Percentiles rank a stretch among this genome's conserved stretches.
Conservation (phyloP, 2,888 invertebrate genomes). For the Drepana falcataria region DNA sequence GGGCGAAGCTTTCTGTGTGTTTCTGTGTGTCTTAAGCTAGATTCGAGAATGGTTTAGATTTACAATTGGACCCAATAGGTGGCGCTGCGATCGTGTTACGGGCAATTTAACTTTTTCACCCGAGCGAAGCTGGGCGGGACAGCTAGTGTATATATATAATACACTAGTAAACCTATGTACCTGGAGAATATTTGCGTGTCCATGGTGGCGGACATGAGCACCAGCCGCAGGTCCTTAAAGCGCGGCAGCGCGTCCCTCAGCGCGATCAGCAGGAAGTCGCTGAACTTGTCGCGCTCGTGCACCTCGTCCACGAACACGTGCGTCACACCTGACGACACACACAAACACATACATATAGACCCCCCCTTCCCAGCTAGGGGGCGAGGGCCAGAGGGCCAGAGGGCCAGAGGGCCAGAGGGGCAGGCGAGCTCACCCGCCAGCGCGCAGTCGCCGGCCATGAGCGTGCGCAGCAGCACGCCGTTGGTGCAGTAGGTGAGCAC, state of each 20-base stretch:
- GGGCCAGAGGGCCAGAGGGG: too few species aligned
- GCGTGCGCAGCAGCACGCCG: slow-evolving; percentile 90
- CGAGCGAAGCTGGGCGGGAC: too few species aligned
- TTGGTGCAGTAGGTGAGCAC: slow-evolving; percentile 94
- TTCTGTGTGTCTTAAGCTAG: too few species aligned
- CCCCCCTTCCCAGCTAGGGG: too few species aligned
- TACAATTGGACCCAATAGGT: too few species aligned
- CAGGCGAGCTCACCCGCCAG: slow-evolving; percentile 59
- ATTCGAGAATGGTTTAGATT: too few species aligned
- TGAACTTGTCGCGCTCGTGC: slow-evolving; percentile 95
- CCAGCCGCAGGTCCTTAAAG: slow-evolving; percentile 85
- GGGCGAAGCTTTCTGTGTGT: too few species aligned
- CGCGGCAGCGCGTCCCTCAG: slow-evolving; percentile 85
- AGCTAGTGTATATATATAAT: too few species aligned
- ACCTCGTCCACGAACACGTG: slow-evolving; percentile 96
- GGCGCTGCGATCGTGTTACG: too few species aligned
- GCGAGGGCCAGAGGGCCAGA: too few species aligned
- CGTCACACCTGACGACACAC: slow-evolving; percentile 79
- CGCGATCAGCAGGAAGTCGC: slow-evolving; percentile 94
- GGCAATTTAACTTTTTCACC: too few species aligned
- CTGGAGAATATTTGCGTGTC: slow-evolving; percentile 88
- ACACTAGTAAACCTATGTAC: slow-evolving; percentile 20
- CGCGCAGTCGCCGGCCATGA: slow-evolving; percentile 88
- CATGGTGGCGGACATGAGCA: slow-evolving; percentile 97
- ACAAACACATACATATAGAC: background rate